A percentile compares a stretch with the other conserved stretches of the same genome.
These are phyloP conservation scores for Sander lucioperca DNA, from an alignment of 2,113 vertebrate species.

Conservation along the genomic window DNA sequence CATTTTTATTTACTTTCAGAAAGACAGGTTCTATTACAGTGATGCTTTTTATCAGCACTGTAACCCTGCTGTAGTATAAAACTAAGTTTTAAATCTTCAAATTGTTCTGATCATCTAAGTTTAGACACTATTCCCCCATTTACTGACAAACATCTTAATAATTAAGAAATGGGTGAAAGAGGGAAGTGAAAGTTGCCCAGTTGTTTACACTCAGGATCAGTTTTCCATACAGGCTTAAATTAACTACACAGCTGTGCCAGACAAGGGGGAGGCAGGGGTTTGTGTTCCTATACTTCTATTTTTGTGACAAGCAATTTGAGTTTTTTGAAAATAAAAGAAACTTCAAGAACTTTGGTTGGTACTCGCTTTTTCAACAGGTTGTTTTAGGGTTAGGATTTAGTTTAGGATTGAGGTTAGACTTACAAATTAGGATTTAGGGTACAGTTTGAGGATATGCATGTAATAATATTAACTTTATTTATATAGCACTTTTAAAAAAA, in stretches of 20 bases:
- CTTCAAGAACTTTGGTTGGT: not conserved
- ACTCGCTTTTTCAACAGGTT: not conserved
- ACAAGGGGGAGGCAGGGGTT: constrained; percentile 37
- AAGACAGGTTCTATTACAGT: not conserved
- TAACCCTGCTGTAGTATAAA: not conserved
- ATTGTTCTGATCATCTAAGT: not conserved
- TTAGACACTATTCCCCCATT: not conserved
- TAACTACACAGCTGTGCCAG: constrained; percentile 60
- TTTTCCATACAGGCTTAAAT: constrained; percentile 72
- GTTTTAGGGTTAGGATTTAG: not conserved
- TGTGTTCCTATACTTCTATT: constrained; percentile 29
- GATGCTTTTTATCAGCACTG: not conserved
- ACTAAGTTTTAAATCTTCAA: not conserved
- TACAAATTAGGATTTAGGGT: not conserved
- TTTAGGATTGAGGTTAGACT: constrained; percentile 1
- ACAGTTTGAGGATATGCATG: not conserved
- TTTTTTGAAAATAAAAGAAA: not conserved
- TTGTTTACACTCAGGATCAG: constrained; percentile 72
- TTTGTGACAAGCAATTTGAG: not conserved
- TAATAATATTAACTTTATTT: not conserved
- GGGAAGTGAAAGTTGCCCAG: constrained; percentile 81
- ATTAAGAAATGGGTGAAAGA: not conserved
- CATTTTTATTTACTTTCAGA: not conserved
- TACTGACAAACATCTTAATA: not conserved
- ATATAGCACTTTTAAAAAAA: not conserved